Percentiles rank a stretch among this genome's conserved stretches.
Conservation (phyloP, 2,113 vertebrate genomes). For the Rhynchopsitta pachyrhyncha region DNA sequence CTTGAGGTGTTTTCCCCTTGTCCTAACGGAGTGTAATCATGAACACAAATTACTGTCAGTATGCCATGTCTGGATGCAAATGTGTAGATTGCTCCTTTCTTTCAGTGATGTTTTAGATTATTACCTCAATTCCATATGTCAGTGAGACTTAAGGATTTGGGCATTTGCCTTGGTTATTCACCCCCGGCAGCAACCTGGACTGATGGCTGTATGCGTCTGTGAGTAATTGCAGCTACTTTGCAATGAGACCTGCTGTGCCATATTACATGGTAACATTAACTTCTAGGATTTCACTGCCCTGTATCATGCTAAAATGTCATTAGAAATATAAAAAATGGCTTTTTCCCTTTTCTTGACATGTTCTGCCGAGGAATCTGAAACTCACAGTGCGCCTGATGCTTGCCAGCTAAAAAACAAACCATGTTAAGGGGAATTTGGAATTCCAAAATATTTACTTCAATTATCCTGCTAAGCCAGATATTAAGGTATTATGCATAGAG, state of each 20-base stretch:
- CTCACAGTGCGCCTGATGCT: conserved; percentile 84
- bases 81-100: neutral
- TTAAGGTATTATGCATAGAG: conserved; percentile 74
- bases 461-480: conserved; percentile 88
- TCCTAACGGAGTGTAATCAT: neutral
- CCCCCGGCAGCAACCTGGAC: neutral
- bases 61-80: neutral
- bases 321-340: neutral
- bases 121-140: neutral
- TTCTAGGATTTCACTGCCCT: neutral
- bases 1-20: neutral
- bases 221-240: neutral
- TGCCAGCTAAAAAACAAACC: conserved; percentile 88
- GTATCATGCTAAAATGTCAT: neutral
- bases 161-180: neutral
- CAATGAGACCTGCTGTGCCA: neutral
- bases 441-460: conserved; percentile 88
- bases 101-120: neutral
- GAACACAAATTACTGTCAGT: neutral
- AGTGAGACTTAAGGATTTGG: neutral
- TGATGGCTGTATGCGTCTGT: neutral
- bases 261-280: neutral
- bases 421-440: conserved; percentile 85
- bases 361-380: conserved; percentile 83
- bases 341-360: neutral